phyloP scores from a whole-genome alignment of 2,797 vertebrate species.

The Falco novaeseelandiae region DNA sequence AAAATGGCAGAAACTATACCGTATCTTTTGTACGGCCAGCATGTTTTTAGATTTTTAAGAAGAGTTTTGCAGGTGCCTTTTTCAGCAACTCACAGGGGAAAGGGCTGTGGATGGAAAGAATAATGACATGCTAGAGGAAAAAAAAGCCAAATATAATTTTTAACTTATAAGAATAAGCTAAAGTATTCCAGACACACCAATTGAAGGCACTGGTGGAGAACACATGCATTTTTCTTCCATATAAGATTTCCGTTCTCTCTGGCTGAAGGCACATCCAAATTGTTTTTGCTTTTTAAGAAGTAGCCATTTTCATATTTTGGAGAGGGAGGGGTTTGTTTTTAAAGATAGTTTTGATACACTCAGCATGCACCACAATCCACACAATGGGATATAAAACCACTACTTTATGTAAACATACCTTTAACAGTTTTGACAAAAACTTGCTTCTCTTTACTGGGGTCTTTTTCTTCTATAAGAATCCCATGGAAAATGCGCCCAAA shows the following conservation, averaged over 20 bases:
- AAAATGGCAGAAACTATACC: background rate
- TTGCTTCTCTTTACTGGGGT: conserved; percentile 93
- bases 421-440: conserved; percentile 98
- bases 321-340: background rate
- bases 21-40: background rate
- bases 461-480: conserved; percentile 94
- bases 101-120: background rate
- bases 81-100: background rate
- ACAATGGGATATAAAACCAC: background rate
- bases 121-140: background rate
- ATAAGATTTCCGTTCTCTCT: background rate
- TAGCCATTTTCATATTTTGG: background rate
- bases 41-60: background rate
- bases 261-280: background rate
- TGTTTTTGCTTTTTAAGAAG: background rate
- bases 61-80: background rate
- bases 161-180: background rate
- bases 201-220: background rate
- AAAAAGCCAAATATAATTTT: background rate
- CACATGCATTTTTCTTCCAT: conserved; percentile 19
- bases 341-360: background rate
- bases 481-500: conserved; percentile 98
- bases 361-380: background rate
- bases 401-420: conserved; percentile 79
- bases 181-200: background rate